Evolutionary conservation across 2,888 invertebrate genomes (phyloP).

Genomic region (Congeria kusceri): DNA sequence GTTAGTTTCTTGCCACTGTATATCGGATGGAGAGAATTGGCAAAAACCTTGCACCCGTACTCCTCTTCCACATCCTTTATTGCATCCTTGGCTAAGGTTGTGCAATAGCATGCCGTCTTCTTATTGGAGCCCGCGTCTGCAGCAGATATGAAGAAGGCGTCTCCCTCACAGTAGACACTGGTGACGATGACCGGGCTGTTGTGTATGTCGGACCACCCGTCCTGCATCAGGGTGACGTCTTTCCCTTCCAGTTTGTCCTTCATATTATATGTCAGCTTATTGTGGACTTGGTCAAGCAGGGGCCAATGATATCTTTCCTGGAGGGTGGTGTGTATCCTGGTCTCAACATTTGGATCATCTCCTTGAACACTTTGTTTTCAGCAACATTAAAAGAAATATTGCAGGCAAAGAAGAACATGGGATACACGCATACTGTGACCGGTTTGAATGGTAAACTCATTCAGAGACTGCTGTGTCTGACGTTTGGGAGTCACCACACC

Average conservation of each 20-base stretch:
- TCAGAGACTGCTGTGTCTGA: too few relatives aligned
- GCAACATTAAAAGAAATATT: slow-evolving; percentile 32
- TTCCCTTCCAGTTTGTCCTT: slow-evolving; percentile 25
- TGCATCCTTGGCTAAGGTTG: slow-evolving; percentile 29
- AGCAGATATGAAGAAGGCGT: slow-evolving; percentile 40
- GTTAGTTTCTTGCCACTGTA: slow-evolving; percentile 48
- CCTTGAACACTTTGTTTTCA: slow-evolving; percentile 20
- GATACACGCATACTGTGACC: too few relatives aligned
- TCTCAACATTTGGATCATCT: slow-evolving; percentile 26
- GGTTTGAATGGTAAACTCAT: too few relatives aligned
- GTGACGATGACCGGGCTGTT: slow-evolving; percentile 48
- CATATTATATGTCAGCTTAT: slow-evolving; percentile 13
- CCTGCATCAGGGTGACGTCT: slow-evolving; percentile 37
- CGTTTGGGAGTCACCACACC: too few relatives aligned
- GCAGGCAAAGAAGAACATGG: slow-evolving; percentile 24
- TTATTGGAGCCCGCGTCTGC: slow-evolving; percentile 37
- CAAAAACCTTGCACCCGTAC: slow-evolving; percentile 42
- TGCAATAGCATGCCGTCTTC: slow-evolving; percentile 44
- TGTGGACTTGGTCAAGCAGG: slow-evolving; percentile 25
- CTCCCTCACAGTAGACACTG: slow-evolving; percentile 34
- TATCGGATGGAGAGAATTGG: slow-evolving; percentile 49
- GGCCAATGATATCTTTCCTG: slow-evolving; percentile 22
- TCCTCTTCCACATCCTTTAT: slow-evolving; percentile 29
- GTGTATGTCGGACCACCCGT: slow-evolving; percentile 52
- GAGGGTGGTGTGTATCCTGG: slow-evolving; percentile 26